These are phyloP conservation scores for Heterochromis multidens DNA, from an alignment of 2,113 vertebrate species.

Conservation along the genomic window DNA sequence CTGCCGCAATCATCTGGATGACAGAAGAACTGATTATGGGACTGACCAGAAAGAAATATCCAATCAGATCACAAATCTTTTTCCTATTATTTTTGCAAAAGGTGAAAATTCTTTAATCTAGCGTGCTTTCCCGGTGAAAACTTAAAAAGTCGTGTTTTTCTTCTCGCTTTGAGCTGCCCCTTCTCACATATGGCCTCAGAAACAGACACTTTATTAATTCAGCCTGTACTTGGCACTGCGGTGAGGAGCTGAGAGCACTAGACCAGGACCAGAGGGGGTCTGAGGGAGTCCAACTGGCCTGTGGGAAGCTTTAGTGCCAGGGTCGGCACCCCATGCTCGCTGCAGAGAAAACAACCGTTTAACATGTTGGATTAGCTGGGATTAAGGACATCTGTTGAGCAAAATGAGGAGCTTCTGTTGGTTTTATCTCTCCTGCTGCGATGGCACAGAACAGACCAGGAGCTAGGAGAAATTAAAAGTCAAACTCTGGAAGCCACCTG, in stretches of 20 bases:
- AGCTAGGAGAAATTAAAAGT: background rate
- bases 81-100: background rate
- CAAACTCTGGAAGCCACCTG: background rate
- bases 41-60: background rate
- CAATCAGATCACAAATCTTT: background rate
- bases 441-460: background rate
- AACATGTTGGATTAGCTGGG: conserved; percentile 58
- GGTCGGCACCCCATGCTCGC: background rate
- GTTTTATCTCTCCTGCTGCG: background rate
- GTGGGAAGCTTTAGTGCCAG: conserved; percentile 7
- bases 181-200: background rate
- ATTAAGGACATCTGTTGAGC: conserved; percentile 57
- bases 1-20: background rate
- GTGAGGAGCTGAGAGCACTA: conserved; percentile 1
- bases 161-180: background rate
- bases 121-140: background rate
- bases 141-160: background rate
- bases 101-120: background rate
- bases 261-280: conserved; percentile 37
- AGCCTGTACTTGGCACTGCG: conserved; percentile 18
- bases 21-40: background rate
- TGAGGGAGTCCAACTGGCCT: conserved; percentile 10
- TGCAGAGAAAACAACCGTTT: conserved; percentile 50
- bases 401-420: conserved; percentile 2
- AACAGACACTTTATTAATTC: conserved; percentile 24